phyloP scores from a whole-genome alignment of 2,113 vertebrate genomes.

The Cynopterus brachyotis region DNA sequence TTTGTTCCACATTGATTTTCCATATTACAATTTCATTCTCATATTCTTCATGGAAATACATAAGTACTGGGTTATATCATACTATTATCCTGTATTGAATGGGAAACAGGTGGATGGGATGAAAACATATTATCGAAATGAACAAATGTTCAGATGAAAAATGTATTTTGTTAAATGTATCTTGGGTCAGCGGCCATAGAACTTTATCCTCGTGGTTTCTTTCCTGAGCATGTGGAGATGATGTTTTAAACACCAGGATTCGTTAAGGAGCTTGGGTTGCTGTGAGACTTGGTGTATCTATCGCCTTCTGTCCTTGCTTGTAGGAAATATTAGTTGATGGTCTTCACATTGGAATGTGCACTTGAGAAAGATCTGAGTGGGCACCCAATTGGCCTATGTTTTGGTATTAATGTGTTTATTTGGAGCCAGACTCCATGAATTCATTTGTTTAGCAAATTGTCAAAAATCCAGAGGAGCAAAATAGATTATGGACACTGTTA shows the following conservation, averaged over 20 bases:
- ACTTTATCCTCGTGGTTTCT: not conserved
- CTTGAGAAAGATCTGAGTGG: constrained; percentile 16
- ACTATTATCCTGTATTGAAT: constrained; percentile 47
- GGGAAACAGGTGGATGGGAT: not conserved
- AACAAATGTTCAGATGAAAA: not conserved
- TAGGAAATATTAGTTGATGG: not conserved
- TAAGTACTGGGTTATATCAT: not conserved
- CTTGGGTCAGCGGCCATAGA: not conserved
- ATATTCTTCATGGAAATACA: constrained; percentile 25
- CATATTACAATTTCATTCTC: constrained; percentile 52
- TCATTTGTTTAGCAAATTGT: constrained; percentile 1
- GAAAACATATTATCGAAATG: not conserved
- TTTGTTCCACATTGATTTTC: constrained; percentile 60
- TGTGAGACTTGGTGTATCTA: not conserved
- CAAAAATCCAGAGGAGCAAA: constrained; percentile 1
- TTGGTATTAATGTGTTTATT: constrained; percentile 30
- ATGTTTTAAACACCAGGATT: not conserved
- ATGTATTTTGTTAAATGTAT: constrained; percentile 14
- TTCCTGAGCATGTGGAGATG: not conserved
- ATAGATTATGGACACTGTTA: not conserved
- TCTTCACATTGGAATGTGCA: not conserved
- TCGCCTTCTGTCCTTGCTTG: not conserved
- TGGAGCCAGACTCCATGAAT: not conserved
- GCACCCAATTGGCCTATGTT: not conserved
- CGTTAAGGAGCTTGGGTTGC: not conserved